Evolutionary conservation across 2,888 invertebrate species (phyloP), one percentile per base, ranked within the genome.

Genomic region (Tachina grossa): DNA sequence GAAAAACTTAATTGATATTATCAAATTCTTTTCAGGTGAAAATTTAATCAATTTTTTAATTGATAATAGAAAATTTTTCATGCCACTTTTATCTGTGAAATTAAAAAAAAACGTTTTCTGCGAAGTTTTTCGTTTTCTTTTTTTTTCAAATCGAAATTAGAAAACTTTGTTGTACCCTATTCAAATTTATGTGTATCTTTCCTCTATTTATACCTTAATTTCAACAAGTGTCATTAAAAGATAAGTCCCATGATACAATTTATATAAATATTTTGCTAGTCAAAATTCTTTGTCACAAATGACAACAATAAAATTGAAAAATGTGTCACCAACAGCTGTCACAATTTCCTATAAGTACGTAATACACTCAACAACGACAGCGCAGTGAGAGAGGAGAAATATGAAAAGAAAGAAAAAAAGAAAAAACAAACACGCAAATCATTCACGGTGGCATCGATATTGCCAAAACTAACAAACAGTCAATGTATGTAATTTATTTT

Each of bases 301-400:
- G 83, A 81, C 87, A 84, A 66, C 74, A 83, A 81, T 83, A 83
- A 76, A 68, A 84, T 82, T 74, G 78, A 76, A 87, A 89, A 89
- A 85, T 83, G 88, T 90, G 90, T 90, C 90, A 91, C 80, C 88
- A 87, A 88, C 91, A 91, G 90, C 91, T 91, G 91, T 88, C 88
- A 87, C 77, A 88, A 89, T 90, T 91, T 90, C 90, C 90, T 90
- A 90, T 90, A 88, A 88, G 89, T 90, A 88, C 87, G 87, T 84
- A 68, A 65, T 41, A 49, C 61, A 68, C 51, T 68, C 66, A 77
- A 16, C 78, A 61, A 84, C 57, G 22, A 11, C 49, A 77, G 39
- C n/a, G 9, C 31, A 41, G 43, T 14, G 49, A 49, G 3, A 63
- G 19, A 16, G 13, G 9, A 49, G 61, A 61, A 31, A 6, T 31